Conservation (phyloP, 2,888 invertebrate species). For the Iphiclides podalirius region DNA sequence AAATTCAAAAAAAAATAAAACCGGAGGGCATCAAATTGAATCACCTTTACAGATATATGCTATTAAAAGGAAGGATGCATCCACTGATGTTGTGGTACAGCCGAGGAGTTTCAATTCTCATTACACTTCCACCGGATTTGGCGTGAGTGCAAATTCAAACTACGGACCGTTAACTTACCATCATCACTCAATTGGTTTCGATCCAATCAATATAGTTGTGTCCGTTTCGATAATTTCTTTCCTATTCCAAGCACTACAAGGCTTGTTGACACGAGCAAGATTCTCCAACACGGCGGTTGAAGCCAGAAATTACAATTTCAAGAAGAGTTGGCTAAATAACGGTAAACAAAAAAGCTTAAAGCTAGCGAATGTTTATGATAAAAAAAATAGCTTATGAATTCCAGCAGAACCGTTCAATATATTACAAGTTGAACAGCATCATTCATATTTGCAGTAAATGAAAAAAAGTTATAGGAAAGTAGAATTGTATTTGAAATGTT, state of each 20-base stretch:
- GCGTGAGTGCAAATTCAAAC: conserved; percentile 51
- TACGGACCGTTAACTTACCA: conserved; percentile 59
- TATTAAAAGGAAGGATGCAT: conserved; percentile 32
- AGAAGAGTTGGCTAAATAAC: conserved; percentile 51
- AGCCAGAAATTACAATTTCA: conserved; percentile 48
- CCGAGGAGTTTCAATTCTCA: conserved; percentile 55
- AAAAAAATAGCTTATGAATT: conserved; percentile 30
- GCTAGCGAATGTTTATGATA: conserved; percentile 40
- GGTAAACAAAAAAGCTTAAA: conserved; percentile 42
- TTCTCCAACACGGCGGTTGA: conserved; percentile 64
- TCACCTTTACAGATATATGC: conserved; percentile 44
- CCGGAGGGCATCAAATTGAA: conserved; percentile 52
- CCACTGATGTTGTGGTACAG: conserved; percentile 32
- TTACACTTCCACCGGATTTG: conserved; percentile 56
- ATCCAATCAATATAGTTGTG: conserved; percentile 72
- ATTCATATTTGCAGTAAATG: conserved; percentile 19
- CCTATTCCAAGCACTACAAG: conserved; percentile 68
- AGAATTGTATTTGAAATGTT: no score
- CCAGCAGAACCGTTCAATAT: neutral
- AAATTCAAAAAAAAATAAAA: conserved; percentile 24
- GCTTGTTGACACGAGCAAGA: conserved; percentile 56
- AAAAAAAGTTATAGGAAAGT: no score
- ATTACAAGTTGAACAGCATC: neutral
- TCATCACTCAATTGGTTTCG: conserved; percentile 75
- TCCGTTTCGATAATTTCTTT: conserved; percentile 71